Conservation (phyloP, 2,888 invertebrate species). For the Parthenolecanium corni region DNA sequence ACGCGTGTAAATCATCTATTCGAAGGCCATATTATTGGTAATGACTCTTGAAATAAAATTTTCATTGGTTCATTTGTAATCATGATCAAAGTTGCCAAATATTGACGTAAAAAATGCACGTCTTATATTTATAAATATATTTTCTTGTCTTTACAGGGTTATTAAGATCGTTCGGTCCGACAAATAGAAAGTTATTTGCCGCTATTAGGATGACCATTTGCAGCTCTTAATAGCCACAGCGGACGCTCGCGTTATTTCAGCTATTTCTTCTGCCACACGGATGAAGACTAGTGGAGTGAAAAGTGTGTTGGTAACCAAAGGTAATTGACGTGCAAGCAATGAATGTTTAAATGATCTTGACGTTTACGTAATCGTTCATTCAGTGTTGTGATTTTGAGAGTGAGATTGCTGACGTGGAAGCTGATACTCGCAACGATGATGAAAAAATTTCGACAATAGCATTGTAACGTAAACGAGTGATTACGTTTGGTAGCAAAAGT, state of each 20-base stretch:
- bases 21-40: no score
- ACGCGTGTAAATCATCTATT: no score
- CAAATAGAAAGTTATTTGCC: background rate
- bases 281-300: background rate
- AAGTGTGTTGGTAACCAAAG: background rate
- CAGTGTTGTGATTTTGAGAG: background rate
- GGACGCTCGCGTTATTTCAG: background rate
- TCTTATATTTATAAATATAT: no score
- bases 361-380: background rate
- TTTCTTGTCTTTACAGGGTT: background rate
- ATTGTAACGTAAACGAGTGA: no score
- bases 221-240: background rate
- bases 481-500: no score
- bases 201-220: background rate
- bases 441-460: no score
- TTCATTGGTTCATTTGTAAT: no score
- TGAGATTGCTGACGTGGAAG: no score
- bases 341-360: background rate
- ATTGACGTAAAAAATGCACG: no score
- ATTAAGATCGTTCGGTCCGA: background rate
- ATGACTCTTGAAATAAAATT: no score
- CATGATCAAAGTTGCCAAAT: no score
- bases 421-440: no score
- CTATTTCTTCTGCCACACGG: background rate
- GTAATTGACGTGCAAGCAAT: background rate